Base-by-base conservation (phyloP, 1,140 invertebrate species). In the Calycopis cecrops region DNA sequence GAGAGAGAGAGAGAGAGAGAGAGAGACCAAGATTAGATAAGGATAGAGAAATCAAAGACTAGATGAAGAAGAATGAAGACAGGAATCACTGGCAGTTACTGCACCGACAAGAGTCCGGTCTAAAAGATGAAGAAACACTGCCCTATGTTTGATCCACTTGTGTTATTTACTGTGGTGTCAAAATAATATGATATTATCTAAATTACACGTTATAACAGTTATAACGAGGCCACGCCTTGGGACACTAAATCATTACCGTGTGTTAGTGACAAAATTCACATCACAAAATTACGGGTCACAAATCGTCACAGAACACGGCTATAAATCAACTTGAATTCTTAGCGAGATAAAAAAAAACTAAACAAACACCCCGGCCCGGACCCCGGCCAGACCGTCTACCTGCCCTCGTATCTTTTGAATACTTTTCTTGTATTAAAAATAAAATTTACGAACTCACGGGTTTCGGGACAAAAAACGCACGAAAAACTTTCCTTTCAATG, bases 361-460 rank as follows among this genome's bases (percentile, higher is more conserved):
- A 84, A 72, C 82, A 85, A 85, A 85, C 79, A 86, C 79, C 77
- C 67, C 68, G 75, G 61, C 60, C 62, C 58, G 55, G 59, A 86
- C 79, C 77, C 67, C 68, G 75, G 61, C 60, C 62, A 59, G 55
- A 60, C 61, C 63, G 67, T 76, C 79, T 83, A 83, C 79, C 82
- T 85, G 79, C 76, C 66, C 71, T 74, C 74, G 70, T 82, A 77
- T 82, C 80, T 83, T 82, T 82, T 75, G 76, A 81, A 81, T 84
- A 76, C 76, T 79, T 76, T 74, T 78, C 76, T 80, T 82, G 80
- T 80, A 84, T 86, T 86, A 80, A 81, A 74, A 86, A 84, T 82
- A 84, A 85, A 82, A 84, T 79, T 85, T 85, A 60, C 71, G 73
- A 76, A 79, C 73, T 63, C 73, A 78, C 66, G 72, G 72, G 79